Base-by-base conservation (phyloP, 1,140 invertebrate genomes). In the Drosophila albomicans region DNA sequence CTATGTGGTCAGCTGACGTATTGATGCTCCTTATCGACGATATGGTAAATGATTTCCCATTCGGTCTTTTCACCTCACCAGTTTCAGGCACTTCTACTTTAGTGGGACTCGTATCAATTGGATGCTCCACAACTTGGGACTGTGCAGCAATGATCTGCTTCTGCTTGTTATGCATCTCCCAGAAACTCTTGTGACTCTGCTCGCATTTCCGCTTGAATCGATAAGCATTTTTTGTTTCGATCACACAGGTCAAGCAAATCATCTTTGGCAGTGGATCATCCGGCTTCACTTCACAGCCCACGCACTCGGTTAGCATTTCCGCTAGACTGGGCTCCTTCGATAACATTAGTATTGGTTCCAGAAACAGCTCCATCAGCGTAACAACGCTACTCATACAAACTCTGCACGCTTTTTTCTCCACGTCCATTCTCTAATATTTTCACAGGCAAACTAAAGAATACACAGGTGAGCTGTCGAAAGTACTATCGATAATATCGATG, bases 251-350 rank as follows among this genome's bases (percentile, higher is more conserved):
- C 3, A 58, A 8, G 6, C 65, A 68, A 30, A 68, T 68, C 65
- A 49, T 30, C 10, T 68, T 68, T 7, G 65, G 56, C 45, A 68
- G 8, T 5, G 43, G 45, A 41, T 68, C 65, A 38, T 59, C 65
- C 28, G n/a, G 30, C 0, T 30, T 13, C 4, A 68, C 16, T n/a
- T 51, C 43, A 6, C 54, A 68, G 1, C 5, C 32, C 2, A 30
- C 46, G 45, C 56, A 68, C n/a, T 58, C 56, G 6, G 28, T 59
- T 2, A 68, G 15, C 56, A 68, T 68, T 6, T 38, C 45, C 0
- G 20, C 65, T 5, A 68, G 13, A 11, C 54, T 68, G 1, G 30
- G 65, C 4, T 59, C 54, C 1, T 25, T 16, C 8, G 11, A 5
- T 11, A 7, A 1, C 7, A 3, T 3, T 2, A 11, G 28, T 1